Percentiles rank a stretch among this genome's conserved stretches.
Evolutionary conservation across 2,797 vertebrate species (phyloP).

Genomic region (Urocyon cinereoargenteus): DNA sequence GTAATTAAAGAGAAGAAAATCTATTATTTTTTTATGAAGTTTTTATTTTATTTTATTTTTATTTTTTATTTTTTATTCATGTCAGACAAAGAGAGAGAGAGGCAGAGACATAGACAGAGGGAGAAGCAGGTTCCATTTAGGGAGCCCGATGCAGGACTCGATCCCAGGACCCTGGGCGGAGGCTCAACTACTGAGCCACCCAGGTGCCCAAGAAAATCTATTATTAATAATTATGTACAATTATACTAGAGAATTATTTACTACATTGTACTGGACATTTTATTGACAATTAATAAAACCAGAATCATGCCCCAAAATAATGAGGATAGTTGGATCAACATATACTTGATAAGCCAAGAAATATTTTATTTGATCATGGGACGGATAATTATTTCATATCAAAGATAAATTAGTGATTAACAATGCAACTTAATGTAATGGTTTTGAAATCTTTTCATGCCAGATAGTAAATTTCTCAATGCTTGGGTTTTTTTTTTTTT

Average conservation of each 20-base stretch:
- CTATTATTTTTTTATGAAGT: neutral
- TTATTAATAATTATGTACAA: constrained; percentile 39
- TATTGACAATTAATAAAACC: neutral
- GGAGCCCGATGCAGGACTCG: too few relatives aligned
- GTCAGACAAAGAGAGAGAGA: too few relatives aligned
- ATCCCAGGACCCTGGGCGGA: too few relatives aligned
- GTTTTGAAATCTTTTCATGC: constrained; percentile 10
- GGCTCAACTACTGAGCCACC: too few relatives aligned
- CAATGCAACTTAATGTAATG: neutral
- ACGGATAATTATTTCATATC: neutral
- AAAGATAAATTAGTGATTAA: neutral
- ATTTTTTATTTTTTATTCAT: too few relatives aligned
- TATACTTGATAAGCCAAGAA: neutral
- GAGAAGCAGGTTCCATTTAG: too few relatives aligned
- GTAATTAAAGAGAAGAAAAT: neutral
- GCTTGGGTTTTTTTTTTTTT: neutral
- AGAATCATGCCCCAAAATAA: neutral
- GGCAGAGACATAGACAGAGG: too few relatives aligned
- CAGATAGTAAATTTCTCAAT: neutral
- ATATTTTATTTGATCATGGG: neutral
- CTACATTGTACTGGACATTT: neutral
- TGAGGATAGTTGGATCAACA: neutral
- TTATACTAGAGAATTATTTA: constrained; percentile 33
- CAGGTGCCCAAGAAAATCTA: neutral
- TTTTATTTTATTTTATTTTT: too few relatives aligned